Conservation (phyloP, 2,113 vertebrate genomes). For the Bos indicus region DNA sequence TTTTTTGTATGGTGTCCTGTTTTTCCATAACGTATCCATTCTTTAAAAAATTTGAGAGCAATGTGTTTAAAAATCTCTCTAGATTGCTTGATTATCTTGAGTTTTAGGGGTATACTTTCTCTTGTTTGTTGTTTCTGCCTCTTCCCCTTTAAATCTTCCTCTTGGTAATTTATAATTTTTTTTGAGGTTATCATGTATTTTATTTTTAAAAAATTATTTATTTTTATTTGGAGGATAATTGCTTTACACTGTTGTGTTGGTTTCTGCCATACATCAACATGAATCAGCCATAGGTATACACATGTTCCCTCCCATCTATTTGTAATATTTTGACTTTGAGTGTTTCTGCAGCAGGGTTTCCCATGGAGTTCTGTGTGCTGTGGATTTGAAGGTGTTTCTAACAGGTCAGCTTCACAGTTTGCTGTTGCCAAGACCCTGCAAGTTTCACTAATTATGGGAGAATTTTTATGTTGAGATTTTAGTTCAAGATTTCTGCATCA, state of each 20-base stretch:
- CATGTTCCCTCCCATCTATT: background rate
- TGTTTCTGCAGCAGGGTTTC: background rate
- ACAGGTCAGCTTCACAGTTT: background rate
- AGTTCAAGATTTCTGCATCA: slow-evolving; percentile 1
- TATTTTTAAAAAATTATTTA: background rate
- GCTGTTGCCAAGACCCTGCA: background rate
- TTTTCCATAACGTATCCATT: background rate
- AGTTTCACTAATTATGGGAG: background rate
- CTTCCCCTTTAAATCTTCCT: background rate
- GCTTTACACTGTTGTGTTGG: background rate
- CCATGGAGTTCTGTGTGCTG: background rate
- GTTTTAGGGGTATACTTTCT: background rate
- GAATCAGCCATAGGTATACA: background rate
- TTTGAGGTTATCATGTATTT: background rate
- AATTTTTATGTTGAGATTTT: slow-evolving; percentile 11
- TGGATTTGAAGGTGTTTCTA: background rate
- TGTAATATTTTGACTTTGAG: background rate
- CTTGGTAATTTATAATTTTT: background rate
- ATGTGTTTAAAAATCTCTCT: background rate
- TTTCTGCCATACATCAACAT: background rate
- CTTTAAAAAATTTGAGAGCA: background rate
- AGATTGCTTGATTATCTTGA: background rate
- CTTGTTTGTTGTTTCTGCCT: background rate
- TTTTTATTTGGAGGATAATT: background rate
- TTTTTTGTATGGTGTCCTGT: background rate